A percentile compares a stretch with the other conserved stretches of the same genome.
Evolutionary conservation across 1,140 invertebrate genomes (phyloP).

Genomic region (Platyscapa corneri): DNA sequence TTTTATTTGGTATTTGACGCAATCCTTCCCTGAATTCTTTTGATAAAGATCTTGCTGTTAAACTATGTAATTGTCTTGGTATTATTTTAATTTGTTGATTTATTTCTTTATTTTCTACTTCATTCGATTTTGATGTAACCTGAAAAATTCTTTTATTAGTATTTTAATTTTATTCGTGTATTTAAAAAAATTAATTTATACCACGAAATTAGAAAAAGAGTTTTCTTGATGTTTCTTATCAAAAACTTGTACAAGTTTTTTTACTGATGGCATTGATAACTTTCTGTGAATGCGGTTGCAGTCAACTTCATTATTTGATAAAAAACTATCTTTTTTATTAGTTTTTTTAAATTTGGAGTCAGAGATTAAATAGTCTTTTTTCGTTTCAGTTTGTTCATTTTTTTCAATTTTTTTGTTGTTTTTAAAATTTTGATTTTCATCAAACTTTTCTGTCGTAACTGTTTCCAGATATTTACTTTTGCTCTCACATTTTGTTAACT

Average conservation of each 20-base stretch:
- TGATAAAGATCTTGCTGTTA: conserved; percentile 87
- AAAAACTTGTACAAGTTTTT: conserved; percentile 66
- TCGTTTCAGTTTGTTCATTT: no score
- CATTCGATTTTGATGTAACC: conserved; percentile 50
- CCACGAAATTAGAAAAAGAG: background rate
- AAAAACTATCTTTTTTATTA: background rate
- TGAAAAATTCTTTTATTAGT: conserved; percentile 25
- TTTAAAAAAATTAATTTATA: conserved; percentile 10
- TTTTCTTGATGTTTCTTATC: conserved; percentile 40
- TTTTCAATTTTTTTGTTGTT: background rate
- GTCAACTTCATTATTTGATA: background rate
- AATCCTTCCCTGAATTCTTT: conserved; percentile 84
- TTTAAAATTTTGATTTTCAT: background rate
- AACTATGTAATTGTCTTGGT: conserved; percentile 82
- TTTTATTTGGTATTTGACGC: conserved; percentile 65
- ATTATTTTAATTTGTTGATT: conserved; percentile 54
- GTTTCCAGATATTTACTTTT: background rate
- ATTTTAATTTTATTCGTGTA: background rate
- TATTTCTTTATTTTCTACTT: conserved; percentile 15
- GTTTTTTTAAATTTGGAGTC: background rate
- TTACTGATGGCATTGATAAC: conserved; percentile 67
- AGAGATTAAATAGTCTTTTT: background rate
- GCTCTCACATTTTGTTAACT: background rate
- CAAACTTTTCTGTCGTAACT: background rate
- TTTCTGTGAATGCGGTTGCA: background rate